phyloP scores from a whole-genome alignment of 2,888 invertebrate species.

The Ophion ventricosus region DNA sequence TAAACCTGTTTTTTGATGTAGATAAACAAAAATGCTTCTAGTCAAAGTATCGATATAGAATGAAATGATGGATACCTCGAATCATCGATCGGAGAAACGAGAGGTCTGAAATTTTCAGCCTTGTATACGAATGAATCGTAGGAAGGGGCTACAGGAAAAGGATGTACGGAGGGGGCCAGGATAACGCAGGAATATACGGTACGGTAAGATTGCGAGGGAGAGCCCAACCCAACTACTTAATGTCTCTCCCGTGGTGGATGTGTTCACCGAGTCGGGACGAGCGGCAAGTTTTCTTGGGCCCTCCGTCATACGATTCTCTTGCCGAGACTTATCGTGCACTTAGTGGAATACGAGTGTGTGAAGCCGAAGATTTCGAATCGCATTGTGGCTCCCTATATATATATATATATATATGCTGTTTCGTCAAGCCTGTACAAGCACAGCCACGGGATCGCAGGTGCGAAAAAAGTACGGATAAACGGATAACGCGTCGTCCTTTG shows the following conservation, averaged over 20 bases:
- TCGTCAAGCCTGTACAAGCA: no score
- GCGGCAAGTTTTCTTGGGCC: slow-evolving; percentile 24
- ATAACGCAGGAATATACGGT: slow-evolving; percentile 16
- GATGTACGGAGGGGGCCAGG: slow-evolving; percentile 10
- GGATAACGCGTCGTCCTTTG: no score
- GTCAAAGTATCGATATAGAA: neutral
- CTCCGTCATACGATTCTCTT: slow-evolving; percentile 1
- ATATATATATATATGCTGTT: no score
- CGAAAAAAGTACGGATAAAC: no score
- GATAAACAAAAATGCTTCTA: no score
- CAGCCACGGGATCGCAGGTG: no score
- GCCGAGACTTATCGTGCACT: slow-evolving; percentile 11
- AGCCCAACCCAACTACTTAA: slow-evolving; percentile 69
- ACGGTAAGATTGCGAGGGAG: slow-evolving; percentile 13
- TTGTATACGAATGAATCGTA: slow-evolving; percentile 33
- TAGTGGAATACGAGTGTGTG: neutral
- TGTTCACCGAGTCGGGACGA: slow-evolving; percentile 62
- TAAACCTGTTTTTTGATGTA: no score
- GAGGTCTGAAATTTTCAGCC: slow-evolving; percentile 14
- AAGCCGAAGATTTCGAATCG: no score
- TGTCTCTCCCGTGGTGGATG: slow-evolving; percentile 53
- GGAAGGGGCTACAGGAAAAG: slow-evolving; percentile 53
- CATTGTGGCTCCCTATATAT: no score
- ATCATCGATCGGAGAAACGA: slow-evolving; percentile 24
- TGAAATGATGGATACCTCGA: neutral